These are phyloP conservation scores for Meda fulgida DNA, from an alignment of 2,797 vertebrate species.

Conservation along the genomic window DNA sequence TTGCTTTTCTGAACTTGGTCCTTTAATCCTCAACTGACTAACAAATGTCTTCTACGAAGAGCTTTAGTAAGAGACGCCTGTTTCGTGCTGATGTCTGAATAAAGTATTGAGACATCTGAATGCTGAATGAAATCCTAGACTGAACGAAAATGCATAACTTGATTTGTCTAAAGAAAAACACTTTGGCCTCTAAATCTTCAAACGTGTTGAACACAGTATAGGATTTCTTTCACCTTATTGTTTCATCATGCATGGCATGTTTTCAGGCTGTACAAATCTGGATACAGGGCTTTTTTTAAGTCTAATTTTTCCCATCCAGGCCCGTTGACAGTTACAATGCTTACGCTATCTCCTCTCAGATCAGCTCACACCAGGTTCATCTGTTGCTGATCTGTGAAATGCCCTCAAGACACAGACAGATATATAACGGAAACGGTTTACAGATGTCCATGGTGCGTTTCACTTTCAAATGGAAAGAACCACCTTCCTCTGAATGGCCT, in stretches of 20 bases:
- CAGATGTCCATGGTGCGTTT: conserved; percentile 39
- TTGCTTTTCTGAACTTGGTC: background rate
- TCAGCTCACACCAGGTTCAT: conserved; percentile 36
- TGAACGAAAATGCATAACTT: conserved; percentile 46
- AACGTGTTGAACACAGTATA: conserved; percentile 44
- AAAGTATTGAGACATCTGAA: background rate
- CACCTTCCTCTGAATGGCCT: conserved; percentile 2
- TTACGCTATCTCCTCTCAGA: conserved; percentile 30
- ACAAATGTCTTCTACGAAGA: conserved; percentile 21
- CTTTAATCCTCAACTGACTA: conserved; percentile 8
- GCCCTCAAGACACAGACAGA: conserved; percentile 42
- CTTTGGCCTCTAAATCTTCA: conserved; percentile 40
- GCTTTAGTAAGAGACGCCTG: background rate
- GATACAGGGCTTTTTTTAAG: conserved; percentile 2
- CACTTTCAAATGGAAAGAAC: conserved; percentile 22
- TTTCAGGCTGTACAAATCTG: conserved; percentile 43
- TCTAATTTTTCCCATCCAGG: conserved; percentile 21
- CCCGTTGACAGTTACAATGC: conserved; percentile 37
- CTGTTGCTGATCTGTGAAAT: conserved; percentile 42
- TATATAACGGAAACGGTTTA: conserved; percentile 31
- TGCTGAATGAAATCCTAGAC: conserved; percentile 23
- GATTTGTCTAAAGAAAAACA: conserved; percentile 2
- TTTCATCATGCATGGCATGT: conserved; percentile 46
- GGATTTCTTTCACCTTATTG: conserved; percentile 51
- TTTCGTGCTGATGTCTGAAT: background rate